A percentile compares a stretch with the other conserved stretches of the same genome.
These are phyloP conservation scores for Trichogramma evanescens DNA, from an alignment of 2,888 invertebrate species.

Conservation along the genomic window DNA sequence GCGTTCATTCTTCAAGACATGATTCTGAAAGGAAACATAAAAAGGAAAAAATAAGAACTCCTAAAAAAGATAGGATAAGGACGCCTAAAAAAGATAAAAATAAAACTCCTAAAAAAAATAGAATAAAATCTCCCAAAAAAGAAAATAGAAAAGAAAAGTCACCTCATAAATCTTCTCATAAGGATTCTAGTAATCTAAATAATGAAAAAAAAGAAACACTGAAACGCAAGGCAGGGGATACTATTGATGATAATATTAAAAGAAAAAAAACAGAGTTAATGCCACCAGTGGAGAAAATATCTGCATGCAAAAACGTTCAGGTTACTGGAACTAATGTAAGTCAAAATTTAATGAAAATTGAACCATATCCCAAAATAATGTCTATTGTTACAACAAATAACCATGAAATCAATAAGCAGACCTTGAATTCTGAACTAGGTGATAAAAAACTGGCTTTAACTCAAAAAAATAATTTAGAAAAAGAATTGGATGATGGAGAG, in stretches of 20 bases:
- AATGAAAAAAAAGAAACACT: background rate
- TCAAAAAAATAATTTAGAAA: too few species aligned
- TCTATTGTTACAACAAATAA: background rate
- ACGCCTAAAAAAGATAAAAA: background rate
- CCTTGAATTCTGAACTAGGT: background rate
- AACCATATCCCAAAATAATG: background rate
- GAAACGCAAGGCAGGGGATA: background rate
- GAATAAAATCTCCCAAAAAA: background rate
- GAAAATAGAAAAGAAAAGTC: background rate
- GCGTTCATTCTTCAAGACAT: background rate
- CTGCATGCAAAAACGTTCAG: background rate
- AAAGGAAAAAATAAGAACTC: slow-evolving; percentile 15
- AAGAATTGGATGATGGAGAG: too few species aligned
- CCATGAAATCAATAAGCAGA: background rate
- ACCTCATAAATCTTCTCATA: background rate
- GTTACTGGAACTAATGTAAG: background rate
- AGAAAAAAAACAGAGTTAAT: background rate
- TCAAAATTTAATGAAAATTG: background rate
- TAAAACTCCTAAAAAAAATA: slow-evolving; percentile 1
- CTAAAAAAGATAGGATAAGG: slow-evolving; percentile 21
- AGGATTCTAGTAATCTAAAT: slow-evolving; percentile 1
- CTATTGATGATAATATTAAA: background rate
- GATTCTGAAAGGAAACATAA: slow-evolving; percentile 3
- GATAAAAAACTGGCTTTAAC: too few species aligned
- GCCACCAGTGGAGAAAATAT: background rate